Evolutionary conservation across 1,140 invertebrate species (phyloP).

Genomic region (Trichonephila inaurata): DNA sequence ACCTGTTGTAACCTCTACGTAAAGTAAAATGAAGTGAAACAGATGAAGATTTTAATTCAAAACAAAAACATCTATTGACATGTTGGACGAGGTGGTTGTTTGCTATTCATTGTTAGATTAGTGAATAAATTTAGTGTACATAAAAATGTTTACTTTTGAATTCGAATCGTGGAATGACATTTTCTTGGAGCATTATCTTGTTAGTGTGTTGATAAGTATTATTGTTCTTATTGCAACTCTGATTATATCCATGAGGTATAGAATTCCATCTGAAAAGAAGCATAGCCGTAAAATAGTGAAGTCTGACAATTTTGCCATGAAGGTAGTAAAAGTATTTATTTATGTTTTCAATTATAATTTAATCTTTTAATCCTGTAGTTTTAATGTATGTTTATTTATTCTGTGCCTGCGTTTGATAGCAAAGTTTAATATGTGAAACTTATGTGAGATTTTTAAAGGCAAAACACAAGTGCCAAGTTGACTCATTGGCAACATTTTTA

Average conservation of each 20-base stretch:
- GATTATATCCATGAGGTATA: slow-evolving; percentile 47
- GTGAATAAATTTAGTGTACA: neutral
- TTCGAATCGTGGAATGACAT: slow-evolving; percentile 38
- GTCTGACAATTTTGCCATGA: neutral
- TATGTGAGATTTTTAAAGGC: too few species aligned
- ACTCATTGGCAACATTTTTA: too few species aligned
- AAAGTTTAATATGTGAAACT: too few species aligned
- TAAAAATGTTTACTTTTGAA: slow-evolving; percentile 6
- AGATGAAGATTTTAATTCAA: neutral
- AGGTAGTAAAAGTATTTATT: too few species aligned
- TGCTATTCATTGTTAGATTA: too few species aligned
- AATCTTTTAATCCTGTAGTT: too few species aligned
- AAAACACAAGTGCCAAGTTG: too few species aligned
- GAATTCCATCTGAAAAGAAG: too few species aligned
- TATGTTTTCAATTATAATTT: too few species aligned
- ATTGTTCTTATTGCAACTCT: slow-evolving; percentile 32
- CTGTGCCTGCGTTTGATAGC: too few species aligned
- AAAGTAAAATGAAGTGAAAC: neutral
- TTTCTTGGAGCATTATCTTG: slow-evolving; percentile 35
- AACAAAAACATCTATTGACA: slow-evolving; percentile 12
- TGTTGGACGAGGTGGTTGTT: neutral
- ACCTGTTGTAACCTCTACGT: neutral
- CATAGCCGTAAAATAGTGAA: neutral
- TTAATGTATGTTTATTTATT: too few species aligned
- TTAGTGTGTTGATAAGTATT: slow-evolving; percentile 48